phyloP scores from a whole-genome alignment of 2,113 vertebrate species.

The Steatornis caripensis region DNA sequence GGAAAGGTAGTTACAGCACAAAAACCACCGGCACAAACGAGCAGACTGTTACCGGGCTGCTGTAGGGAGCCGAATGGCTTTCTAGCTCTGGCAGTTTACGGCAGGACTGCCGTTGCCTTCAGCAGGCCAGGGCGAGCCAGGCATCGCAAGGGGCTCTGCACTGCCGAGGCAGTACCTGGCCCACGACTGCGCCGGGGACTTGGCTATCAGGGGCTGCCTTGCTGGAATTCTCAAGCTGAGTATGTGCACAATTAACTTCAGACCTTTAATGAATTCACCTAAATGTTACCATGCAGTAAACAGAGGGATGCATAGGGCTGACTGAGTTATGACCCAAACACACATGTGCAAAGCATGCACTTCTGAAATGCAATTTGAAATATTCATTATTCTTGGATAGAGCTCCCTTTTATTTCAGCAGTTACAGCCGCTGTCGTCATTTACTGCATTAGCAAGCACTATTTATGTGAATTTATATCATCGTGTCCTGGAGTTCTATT shows the following conservation, averaged over 20 bases:
- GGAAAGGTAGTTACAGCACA: conserved; percentile 18
- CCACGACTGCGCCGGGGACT: not conserved
- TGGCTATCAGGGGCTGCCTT: not conserved
- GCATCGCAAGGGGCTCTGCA: fast-evolving
- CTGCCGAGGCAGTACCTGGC: not conserved
- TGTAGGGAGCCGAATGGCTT: not conserved
- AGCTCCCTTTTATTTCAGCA: conserved; percentile 47
- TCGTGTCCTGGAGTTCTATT: not conserved
- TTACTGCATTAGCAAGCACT: conserved; percentile 42
- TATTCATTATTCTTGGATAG: conserved; percentile 46
- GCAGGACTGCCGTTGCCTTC: not conserved
- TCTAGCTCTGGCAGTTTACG: not conserved
- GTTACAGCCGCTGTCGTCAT: conserved; percentile 58
- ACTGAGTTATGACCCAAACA: not conserved
- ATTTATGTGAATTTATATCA: conserved; percentile 54
- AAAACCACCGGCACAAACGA: not conserved
- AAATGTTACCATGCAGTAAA: not conserved
- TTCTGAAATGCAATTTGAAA: conserved; percentile 34
- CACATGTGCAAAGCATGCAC: conserved; percentile 28
- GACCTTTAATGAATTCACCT: not conserved
- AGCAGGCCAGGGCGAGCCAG: not conserved
- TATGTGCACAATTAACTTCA: not conserved
- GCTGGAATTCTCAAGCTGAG: not conserved
- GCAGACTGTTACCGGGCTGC: not conserved
- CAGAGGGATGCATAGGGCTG: not conserved